Evolutionary conservation across 1,140 invertebrate species (phyloP).

Genomic region (Battus philenor): DNA sequence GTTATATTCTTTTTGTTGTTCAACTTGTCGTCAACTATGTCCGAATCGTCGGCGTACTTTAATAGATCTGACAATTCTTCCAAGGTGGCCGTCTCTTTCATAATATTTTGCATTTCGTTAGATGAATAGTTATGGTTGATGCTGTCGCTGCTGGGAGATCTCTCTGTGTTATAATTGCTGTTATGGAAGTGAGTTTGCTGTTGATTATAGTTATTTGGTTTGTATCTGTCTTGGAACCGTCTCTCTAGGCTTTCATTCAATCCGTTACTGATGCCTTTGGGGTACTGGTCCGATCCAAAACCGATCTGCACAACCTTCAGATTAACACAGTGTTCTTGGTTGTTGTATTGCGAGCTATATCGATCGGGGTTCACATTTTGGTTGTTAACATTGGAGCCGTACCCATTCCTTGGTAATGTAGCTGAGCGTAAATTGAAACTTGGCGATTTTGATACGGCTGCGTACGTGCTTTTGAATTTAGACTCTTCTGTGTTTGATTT

Average conservation of each 20-base stretch:
- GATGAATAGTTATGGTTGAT: constrained; percentile 64
- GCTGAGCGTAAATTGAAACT: constrained; percentile 79
- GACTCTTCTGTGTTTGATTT: constrained; percentile 67
- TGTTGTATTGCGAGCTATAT: constrained; percentile 73
- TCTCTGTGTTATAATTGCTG: constrained; percentile 62
- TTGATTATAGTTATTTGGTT: constrained; percentile 60
- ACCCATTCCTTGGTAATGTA: constrained; percentile 83
- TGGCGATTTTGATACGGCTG: constrained; percentile 65
- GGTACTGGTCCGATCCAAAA: constrained; percentile 63
- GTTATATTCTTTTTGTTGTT: constrained; percentile 69
- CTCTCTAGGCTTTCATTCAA: constrained; percentile 76
- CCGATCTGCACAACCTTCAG: constrained; percentile 76
- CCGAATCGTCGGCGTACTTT: constrained; percentile 80
- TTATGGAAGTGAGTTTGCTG: constrained; percentile 57
- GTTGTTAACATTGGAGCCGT: constrained; percentile 63
- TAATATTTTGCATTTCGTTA: constrained; percentile 63
- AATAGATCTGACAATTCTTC: constrained; percentile 85
- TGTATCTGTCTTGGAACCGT: constrained; percentile 65
- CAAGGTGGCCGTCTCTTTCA: constrained; percentile 77
- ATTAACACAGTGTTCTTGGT: constrained; percentile 73
- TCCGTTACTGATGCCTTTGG: constrained; percentile 65
- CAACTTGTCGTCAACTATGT: constrained; percentile 73
- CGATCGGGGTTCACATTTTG: constrained; percentile 70
- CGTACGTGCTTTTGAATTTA: constrained; percentile 59
- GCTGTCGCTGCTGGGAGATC: constrained; percentile 61